A percentile compares a stretch with the other conserved stretches of the same genome.
These are phyloP conservation scores for Masticophis lateralis DNA, from an alignment of 2,797 vertebrate species.

Conservation along the genomic window DNA sequence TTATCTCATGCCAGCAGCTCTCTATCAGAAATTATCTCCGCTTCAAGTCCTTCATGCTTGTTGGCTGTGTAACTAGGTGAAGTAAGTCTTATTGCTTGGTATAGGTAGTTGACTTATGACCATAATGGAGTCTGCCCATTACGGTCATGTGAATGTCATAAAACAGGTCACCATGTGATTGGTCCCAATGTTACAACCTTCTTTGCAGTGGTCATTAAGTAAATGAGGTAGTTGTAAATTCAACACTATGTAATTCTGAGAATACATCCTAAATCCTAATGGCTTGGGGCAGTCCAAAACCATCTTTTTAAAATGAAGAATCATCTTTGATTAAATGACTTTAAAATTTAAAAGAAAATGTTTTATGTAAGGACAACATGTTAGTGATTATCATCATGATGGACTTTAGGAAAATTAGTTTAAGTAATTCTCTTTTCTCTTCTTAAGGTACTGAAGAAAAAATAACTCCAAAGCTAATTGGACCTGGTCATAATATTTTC, in stretches of 20 bases:
- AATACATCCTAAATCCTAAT: background rate
- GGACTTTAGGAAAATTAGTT: background rate
- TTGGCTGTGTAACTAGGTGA: background rate
- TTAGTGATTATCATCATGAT: background rate
- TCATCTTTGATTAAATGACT: background rate
- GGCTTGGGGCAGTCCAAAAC: background rate
- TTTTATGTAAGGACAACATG: background rate
- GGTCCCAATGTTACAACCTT: background rate
- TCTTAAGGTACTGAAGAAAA: conserved; percentile 43
- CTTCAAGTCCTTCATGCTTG: background rate
- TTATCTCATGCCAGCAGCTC: background rate
- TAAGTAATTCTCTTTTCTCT: background rate
- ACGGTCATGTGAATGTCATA: background rate
- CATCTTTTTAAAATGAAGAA: background rate
- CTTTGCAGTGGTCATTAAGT: background rate
- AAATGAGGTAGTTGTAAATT: background rate
- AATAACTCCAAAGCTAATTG: conserved; percentile 53
- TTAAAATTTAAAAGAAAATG: background rate
- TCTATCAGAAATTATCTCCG: background rate
- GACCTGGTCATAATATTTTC: conserved; percentile 36
- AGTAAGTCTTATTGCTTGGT: background rate
- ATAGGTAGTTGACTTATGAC: background rate
- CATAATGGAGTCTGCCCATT: background rate
- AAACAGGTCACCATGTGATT: background rate
- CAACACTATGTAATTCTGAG: background rate